Conservation (phyloP, 2,888 invertebrate species). For the Epistrophe grossulariae region DNA sequence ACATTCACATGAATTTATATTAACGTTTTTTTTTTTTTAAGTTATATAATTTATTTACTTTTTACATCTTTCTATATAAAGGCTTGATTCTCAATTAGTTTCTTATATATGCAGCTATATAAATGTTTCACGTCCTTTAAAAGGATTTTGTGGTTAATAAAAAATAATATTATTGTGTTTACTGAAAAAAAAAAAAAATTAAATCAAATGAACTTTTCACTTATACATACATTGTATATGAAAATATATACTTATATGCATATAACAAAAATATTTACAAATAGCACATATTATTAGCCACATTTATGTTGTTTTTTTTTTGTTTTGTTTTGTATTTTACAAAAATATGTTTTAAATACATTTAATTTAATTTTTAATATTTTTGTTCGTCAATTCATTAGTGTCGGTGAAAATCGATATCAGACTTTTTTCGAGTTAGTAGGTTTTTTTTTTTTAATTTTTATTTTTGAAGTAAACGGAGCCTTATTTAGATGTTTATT, state of each 20-base stretch:
- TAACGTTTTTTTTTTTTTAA: constrained; percentile 27
- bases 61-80: constrained; percentile 72
- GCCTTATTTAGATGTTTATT: constrained; percentile 17
- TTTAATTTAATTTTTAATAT: neutral
- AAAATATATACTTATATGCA: constrained; percentile 18
- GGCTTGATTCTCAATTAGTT: constrained; percentile 69
- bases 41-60: constrained; percentile 71
- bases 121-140: constrained; percentile 41
- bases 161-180: constrained; percentile 2
- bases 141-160: constrained; percentile 14
- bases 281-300: constrained; percentile 39
- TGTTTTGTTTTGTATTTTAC: constrained; percentile 37
- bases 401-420: constrained; percentile 70
- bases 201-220: constrained; percentile 16
- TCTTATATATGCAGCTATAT: constrained; percentile 31
- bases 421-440: constrained; percentile 72
- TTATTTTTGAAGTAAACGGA: constrained; percentile 14
- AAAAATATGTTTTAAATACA: constrained; percentile 43
- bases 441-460: constrained; percentile 31
- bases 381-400: constrained; percentile 66
- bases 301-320: constrained; percentile 15
- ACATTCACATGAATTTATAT: constrained; percentile 70
- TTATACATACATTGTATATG: neutral
- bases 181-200: constrained; percentile 21
- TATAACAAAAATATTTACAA: constrained; percentile 16